Evolutionary conservation across 2,888 invertebrate genomes (phyloP).

Genomic region (Stratiomys singularior): DNA sequence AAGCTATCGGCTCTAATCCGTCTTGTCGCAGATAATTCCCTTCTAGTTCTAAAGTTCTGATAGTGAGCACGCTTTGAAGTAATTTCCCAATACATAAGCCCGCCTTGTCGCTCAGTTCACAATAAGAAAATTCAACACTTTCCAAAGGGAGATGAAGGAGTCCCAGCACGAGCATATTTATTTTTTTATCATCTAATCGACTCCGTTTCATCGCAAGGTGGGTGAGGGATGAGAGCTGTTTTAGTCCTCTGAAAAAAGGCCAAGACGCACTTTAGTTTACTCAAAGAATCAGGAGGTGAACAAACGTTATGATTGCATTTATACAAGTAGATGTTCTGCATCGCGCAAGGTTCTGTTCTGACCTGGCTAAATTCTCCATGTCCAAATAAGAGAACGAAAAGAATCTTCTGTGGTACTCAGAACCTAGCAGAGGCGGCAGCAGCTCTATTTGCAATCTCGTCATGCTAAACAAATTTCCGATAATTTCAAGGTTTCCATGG

Average conservation of each 20-base stretch:
- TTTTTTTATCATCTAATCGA: constrained; percentile 45
- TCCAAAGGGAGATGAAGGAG: constrained; percentile 30
- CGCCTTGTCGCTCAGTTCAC: constrained; percentile 45
- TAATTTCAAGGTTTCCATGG: constrained; percentile 44
- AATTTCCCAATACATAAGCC: constrained; percentile 37
- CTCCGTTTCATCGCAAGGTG: constrained; percentile 41
- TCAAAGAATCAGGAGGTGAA: too few species aligned
- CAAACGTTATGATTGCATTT: too few species aligned
- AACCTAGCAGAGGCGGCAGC: constrained; percentile 12
- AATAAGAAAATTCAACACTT: constrained; percentile 44
- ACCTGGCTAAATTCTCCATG: constrained; percentile 39
- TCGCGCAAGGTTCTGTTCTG: neutral
- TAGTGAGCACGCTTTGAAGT: constrained; percentile 9
- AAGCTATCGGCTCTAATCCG: constrained; percentile 20
- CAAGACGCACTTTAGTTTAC: too few species aligned
- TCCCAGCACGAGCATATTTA: constrained; percentile 41
- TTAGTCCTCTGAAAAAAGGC: constrained; percentile 38
- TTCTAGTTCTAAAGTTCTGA: constrained; percentile 40
- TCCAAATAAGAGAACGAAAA: constrained; percentile 45
- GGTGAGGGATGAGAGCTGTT: constrained; percentile 13
- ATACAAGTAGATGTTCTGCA: neutral
- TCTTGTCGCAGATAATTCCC: constrained; percentile 43
- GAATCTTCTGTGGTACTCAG: constrained; percentile 36
- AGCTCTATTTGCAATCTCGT: constrained; percentile 33
- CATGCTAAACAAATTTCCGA: constrained; percentile 32